Conservation (phyloP, 2,888 invertebrate species). For the Ectropis crepuscularia region DNA sequence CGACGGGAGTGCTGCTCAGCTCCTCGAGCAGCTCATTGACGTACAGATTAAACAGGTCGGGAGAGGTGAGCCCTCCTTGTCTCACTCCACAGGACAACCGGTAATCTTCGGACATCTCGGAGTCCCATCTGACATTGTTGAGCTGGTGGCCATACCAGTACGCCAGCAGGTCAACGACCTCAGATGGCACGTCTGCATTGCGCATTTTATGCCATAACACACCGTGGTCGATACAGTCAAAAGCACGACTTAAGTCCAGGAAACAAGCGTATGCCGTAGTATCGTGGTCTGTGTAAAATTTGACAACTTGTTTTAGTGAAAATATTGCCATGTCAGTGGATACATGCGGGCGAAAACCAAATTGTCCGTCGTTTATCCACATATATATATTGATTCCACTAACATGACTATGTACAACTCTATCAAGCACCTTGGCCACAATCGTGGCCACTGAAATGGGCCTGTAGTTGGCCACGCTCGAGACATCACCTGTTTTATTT, state of each 20-base stretch:
- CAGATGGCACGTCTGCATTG: not conserved
- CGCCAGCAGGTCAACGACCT: not conserved
- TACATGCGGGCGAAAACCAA: slow-evolving; percentile 6
- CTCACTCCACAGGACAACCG: not conserved
- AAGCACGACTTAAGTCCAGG: too few relatives aligned
- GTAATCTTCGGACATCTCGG: not conserved
- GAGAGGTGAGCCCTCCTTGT: too few relatives aligned
- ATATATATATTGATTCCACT: too few relatives aligned
- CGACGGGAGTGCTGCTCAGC: too few relatives aligned
- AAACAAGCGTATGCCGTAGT: too few relatives aligned
- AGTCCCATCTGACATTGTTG: not conserved
- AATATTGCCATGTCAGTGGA: slow-evolving; percentile 10
- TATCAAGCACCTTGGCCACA: slow-evolving; percentile 18
- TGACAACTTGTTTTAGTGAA: slow-evolving; percentile 1
- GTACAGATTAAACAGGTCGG: not conserved
- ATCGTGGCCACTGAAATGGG: slow-evolving; percentile 8
- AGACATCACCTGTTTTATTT: slow-evolving; percentile 13
- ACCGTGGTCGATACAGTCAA: not conserved
- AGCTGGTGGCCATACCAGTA: too few relatives aligned
- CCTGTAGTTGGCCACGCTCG: slow-evolving; percentile 5
- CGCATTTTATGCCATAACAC: not conserved
- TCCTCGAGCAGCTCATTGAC: not conserved
- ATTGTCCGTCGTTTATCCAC: slow-evolving; percentile 8
- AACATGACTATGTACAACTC: slow-evolving; percentile 1
- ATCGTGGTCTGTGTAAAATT: too few relatives aligned